Evolutionary conservation across 2,888 invertebrate genomes (phyloP).

Genomic region (Melikaiella ostensackeni): DNA sequence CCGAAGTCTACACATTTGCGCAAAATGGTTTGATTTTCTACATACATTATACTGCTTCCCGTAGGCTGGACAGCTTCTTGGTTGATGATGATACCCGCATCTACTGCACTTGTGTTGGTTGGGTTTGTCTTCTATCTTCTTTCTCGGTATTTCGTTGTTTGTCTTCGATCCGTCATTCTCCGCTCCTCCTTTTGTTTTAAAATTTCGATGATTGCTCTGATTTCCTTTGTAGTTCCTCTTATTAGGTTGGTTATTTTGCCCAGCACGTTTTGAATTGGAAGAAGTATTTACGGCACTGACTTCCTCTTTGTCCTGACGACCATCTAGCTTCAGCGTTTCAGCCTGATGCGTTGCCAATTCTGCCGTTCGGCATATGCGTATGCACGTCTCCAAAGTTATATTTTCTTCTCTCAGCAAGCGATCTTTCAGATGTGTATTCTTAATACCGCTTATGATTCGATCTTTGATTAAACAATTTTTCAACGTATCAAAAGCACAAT

Average conservation of each 20-base stretch:
- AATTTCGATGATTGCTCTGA: not conserved
- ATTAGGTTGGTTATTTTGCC: not conserved
- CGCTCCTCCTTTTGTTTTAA: not conserved
- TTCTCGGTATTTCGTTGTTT: not conserved
- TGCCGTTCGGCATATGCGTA: conserved; percentile 52
- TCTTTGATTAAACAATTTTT: conserved; percentile 58
- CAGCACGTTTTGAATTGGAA: not conserved
- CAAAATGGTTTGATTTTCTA: conserved; percentile 41
- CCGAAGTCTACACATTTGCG: conserved; percentile 35
- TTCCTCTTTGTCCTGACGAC: not conserved
- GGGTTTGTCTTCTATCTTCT: not conserved
- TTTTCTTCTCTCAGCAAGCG: conserved; percentile 55
- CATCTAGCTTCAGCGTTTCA: conserved; percentile 40
- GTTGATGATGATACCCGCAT: conserved; percentile 47
- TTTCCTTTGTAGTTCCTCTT: not conserved
- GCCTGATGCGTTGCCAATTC: conserved; percentile 53
- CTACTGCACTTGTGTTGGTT: conserved; percentile 35
- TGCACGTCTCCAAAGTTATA: conserved; percentile 49
- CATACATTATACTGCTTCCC: conserved; percentile 48
- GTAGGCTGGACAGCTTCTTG: conserved; percentile 46
- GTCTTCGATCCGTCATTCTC: not conserved
- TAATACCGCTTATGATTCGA: conserved; percentile 56
- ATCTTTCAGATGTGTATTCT: conserved; percentile 51
- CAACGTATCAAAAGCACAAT: conserved; percentile 55
- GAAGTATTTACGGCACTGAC: conserved; percentile 34